Conservation (phyloP, 2,113 vertebrate species). For the Verasper variegatus region DNA sequence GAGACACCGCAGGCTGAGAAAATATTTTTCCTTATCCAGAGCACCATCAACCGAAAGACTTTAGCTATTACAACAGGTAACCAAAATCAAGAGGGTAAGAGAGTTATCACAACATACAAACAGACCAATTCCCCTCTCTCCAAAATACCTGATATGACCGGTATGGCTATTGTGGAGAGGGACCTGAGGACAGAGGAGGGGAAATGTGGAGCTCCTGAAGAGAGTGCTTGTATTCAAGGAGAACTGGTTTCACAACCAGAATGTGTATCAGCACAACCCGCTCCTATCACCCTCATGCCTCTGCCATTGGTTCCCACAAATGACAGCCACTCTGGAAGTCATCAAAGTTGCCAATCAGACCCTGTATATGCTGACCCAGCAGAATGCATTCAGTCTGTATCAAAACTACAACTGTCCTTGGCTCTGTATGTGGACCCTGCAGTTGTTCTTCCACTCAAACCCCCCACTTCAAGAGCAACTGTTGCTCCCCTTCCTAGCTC, state of each 20-base stretch:
- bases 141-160: slow-evolving; percentile 38
- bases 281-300: slow-evolving; percentile 74
- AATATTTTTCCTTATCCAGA: slow-evolving; percentile 90
- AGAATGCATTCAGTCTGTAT: slow-evolving; percentile 70
- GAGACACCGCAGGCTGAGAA: slow-evolving; percentile 90
- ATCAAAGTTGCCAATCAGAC: slow-evolving; percentile 62
- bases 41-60: slow-evolving; percentile 86
- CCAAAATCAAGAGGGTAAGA: slow-evolving; percentile 55
- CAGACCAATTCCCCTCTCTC: slow-evolving; percentile 77
- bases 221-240: not conserved
- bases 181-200: slow-evolving; percentile 36
- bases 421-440: slow-evolving; percentile 64
- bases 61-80: slow-evolving; percentile 32
- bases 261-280: slow-evolving; percentile 76
- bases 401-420: not conserved
- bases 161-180: slow-evolving; percentile 46
- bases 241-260: slow-evolving; percentile 18
- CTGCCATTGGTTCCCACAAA: slow-evolving; percentile 62
- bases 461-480: slow-evolving; percentile 8
- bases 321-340: not conserved
- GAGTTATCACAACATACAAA: slow-evolving; percentile 40
- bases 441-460: slow-evolving; percentile 53
- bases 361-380: slow-evolving; percentile 86
- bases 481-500: not conserved
- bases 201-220: not conserved